Evolutionary conservation across 2,113 vertebrate species (phyloP).

Genomic region (Chloropsis cyanopogon): DNA sequence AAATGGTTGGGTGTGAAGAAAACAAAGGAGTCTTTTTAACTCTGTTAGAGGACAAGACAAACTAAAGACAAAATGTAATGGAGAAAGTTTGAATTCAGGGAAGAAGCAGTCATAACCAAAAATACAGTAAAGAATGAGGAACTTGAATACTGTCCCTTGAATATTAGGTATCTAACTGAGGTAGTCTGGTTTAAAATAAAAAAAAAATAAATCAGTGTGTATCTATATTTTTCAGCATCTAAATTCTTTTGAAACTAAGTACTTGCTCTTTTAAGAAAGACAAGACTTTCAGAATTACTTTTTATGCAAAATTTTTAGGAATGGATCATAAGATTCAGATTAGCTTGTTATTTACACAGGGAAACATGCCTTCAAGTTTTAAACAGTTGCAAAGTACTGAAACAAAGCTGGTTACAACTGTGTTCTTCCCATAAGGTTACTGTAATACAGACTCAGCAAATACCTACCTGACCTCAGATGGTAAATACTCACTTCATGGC

Average conservation of each 20-base stretch:
- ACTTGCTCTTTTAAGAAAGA: background rate
- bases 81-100: background rate
- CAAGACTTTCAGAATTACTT: background rate
- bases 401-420: background rate
- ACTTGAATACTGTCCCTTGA: background rate
- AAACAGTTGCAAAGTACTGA: background rate
- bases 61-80: background rate
- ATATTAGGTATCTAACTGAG: background rate
- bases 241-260: background rate
- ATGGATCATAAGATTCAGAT: background rate
- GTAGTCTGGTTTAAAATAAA: background rate
- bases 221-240: background rate
- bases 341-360: background rate
- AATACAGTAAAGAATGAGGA: background rate
- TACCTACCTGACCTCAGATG: constrained; percentile 73
- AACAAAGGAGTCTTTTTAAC: background rate
- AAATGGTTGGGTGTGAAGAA: background rate
- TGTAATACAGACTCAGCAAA: constrained; percentile 75
- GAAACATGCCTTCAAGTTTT: background rate
- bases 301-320: background rate
- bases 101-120: background rate
- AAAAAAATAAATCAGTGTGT: background rate
- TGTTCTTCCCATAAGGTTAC: constrained; percentile 69
- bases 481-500: constrained; percentile 74
- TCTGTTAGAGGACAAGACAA: background rate